Evolutionary conservation across 2,797 vertebrate genomes (phyloP).

Genomic region (Microctenopoma stevenorrisi): DNA sequence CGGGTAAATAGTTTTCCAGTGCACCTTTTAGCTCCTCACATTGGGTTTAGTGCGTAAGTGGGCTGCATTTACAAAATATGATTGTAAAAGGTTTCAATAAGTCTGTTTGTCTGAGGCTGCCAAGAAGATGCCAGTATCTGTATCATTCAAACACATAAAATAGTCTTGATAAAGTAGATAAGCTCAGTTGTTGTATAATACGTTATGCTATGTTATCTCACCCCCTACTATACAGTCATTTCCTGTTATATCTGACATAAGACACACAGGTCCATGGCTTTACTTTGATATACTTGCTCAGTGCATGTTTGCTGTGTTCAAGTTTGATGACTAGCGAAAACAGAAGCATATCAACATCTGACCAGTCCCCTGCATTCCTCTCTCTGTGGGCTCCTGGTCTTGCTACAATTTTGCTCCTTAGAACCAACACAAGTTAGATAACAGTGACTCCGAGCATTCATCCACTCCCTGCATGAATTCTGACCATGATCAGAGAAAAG

Average conservation of each 20-base stretch:
- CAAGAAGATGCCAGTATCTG: neutral
- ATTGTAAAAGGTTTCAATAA: neutral
- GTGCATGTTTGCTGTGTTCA: conserved; percentile 8
- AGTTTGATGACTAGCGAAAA: conserved; percentile 35
- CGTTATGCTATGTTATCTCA: neutral
- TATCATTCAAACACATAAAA: neutral
- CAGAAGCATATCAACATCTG: conserved; percentile 47
- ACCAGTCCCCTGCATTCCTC: conserved; percentile 48
- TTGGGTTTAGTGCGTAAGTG: neutral
- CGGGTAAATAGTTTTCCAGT: neutral
- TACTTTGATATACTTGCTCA: neutral
- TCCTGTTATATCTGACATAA: conserved; percentile 3
- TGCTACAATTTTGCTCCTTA: conserved; percentile 46
- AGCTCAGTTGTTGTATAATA: neutral
- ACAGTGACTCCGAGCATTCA: conserved; percentile 29
- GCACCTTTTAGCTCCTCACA: neutral
- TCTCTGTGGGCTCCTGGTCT: conserved; percentile 57
- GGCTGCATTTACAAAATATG: neutral
- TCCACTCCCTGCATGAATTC: conserved; percentile 46
- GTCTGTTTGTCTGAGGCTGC: neutral
- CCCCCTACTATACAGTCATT: neutral
- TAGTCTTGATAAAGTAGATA: neutral
- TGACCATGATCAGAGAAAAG: conserved; percentile 47
- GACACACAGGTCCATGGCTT: neutral
- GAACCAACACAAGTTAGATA: conserved; percentile 73